These are phyloP conservation scores for Enteromius thamalakanensis DNA, from an alignment of 2,797 vertebrate species.

Conservation along the genomic window DNA sequence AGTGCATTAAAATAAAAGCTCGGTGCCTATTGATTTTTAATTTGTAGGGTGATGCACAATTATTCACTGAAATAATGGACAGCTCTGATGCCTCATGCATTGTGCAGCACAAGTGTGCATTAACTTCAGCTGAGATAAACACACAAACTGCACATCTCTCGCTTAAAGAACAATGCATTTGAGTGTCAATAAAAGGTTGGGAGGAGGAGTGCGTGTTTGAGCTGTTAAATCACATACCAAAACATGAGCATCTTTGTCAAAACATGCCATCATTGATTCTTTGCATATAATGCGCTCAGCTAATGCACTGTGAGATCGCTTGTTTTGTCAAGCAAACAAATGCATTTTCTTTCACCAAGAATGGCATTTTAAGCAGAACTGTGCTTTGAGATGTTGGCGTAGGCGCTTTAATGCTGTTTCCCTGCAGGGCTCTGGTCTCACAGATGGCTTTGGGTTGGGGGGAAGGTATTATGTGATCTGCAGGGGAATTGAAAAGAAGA, in stretches of 20 bases:
- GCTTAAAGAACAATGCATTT: background rate
- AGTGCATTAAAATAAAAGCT: constrained; percentile 47
- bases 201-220: background rate
- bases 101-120: background rate
- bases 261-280: constrained; percentile 5
- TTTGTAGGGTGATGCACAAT: constrained; percentile 43
- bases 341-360: background rate
- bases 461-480: constrained; percentile 79
- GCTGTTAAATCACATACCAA: constrained; percentile 27
- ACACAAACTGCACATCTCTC: background rate
- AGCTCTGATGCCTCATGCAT: constrained; percentile 31
- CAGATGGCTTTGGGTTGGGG: constrained; percentile 64
- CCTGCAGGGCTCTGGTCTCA: constrained; percentile 51
- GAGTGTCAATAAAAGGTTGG: background rate
- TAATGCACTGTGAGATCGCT: constrained; percentile 17
- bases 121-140: background rate
- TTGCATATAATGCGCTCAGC: constrained; percentile 2
- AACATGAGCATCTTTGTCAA: constrained; percentile 30
- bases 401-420: constrained; percentile 36
- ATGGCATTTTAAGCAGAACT: background rate
- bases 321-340: background rate
- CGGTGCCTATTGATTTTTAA: constrained; percentile 37
- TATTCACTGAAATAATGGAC: constrained; percentile 50
- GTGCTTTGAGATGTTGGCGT: constrained; percentile 3
- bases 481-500: constrained; percentile 78